Conservation (phyloP, 2,113 vertebrate genomes). For the Epinephelus moara region DNA sequence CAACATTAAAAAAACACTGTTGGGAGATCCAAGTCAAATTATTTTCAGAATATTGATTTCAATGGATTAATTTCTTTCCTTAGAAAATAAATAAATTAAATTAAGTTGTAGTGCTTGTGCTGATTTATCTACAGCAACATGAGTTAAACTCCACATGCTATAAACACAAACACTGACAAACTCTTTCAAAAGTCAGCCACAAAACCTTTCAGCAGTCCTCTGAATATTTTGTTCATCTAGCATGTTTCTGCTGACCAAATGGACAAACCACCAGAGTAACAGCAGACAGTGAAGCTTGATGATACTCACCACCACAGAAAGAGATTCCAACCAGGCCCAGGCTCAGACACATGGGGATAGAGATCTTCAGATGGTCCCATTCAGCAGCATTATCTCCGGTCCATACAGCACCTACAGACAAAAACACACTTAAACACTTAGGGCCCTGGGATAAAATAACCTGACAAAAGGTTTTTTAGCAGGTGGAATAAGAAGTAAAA, state of each 20-base stretch:
- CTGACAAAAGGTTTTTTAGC: background rate
- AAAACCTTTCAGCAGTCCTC: background rate
- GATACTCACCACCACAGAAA: constrained; percentile 91
- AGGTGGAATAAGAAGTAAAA: background rate
- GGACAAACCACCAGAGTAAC: no score
- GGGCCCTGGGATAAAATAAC: background rate
- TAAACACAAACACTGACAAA: background rate
- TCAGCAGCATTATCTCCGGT: constrained; percentile 94
- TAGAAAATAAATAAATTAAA: no score
- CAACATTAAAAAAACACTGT: constrained; percentile 4
- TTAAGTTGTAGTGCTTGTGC: no score
- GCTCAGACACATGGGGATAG: constrained; percentile 94
- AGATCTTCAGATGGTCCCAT: constrained; percentile 93
- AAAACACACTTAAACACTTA: background rate
- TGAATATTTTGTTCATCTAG: background rate
- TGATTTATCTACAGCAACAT: background rate
- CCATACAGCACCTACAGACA: constrained; percentile 90
- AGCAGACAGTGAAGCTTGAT: background rate
- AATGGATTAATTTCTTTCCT: no score
- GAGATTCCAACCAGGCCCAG: constrained; percentile 89
- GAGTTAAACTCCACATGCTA: background rate
- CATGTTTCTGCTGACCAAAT: background rate
- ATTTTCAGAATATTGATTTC: background rate
- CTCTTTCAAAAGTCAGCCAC: background rate
- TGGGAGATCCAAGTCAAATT: background rate